These are phyloP conservation scores for Philypnodon macrostomus DNA, from an alignment of 2,797 vertebrate species.

Conservation along the genomic window DNA sequence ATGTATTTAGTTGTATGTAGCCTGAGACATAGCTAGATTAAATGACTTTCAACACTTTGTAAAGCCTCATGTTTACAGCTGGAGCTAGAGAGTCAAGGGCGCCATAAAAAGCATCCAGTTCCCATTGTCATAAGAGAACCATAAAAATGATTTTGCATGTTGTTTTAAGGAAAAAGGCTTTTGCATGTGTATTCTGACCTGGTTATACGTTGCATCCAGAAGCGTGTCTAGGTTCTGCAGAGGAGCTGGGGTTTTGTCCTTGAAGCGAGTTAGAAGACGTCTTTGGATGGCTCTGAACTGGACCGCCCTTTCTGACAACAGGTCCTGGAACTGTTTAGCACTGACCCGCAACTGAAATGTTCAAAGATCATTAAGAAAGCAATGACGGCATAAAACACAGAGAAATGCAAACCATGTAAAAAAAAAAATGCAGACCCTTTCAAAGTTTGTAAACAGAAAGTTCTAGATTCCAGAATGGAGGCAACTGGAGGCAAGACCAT, in stretches of 20 bases:
- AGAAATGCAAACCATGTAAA: no score
- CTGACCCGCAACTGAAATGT: slow-evolving; percentile 83
- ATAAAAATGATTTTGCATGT: slow-evolving; percentile 11
- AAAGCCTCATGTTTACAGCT: slow-evolving; percentile 3
- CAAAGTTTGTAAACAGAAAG: no score
- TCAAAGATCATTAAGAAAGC: background rate
- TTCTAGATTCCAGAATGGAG: no score
- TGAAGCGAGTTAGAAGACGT: slow-evolving; percentile 90
- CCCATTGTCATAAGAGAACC: background rate
- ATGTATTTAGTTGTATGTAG: background rate
- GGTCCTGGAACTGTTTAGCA: slow-evolving; percentile 86
- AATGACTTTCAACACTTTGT: slow-evolving; percentile 3
- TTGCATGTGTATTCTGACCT: slow-evolving; percentile 73
- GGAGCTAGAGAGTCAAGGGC: background rate
- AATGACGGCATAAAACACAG: no score
- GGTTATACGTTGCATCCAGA: slow-evolving; percentile 91
- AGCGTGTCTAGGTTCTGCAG: slow-evolving; percentile 95
- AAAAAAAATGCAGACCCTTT: no score
- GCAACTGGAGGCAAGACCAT: no score
- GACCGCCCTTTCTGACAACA: slow-evolving; percentile 89
- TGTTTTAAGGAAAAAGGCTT: slow-evolving; percentile 8
- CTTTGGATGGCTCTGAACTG: slow-evolving; percentile 96
- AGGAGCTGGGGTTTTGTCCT: slow-evolving; percentile 93
- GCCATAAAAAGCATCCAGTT: slow-evolving; percentile 4
- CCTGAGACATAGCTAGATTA: background rate